These are phyloP conservation scores for Hymenochirus boettgeri DNA, from an alignment of 2,113 vertebrate species.

Conservation along the genomic window DNA sequence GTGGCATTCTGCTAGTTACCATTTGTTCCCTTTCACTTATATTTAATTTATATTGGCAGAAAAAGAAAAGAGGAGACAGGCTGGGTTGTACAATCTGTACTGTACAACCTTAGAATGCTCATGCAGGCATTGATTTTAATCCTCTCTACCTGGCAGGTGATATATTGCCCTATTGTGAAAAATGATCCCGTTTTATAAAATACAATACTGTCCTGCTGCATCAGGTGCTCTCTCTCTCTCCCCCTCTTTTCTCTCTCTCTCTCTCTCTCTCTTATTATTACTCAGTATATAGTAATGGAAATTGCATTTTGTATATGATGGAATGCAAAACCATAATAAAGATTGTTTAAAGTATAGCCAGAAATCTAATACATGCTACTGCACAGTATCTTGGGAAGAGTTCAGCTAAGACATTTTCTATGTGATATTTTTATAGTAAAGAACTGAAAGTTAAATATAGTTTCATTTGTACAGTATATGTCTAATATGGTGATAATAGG, in stretches of 20 bases:
- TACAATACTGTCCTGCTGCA: neutral
- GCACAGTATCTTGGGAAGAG: too few species aligned
- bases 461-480: too few species aligned
- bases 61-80: constrained; percentile 19
- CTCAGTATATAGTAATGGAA: too few species aligned
- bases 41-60: constrained; percentile 26
- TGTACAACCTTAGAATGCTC: constrained; percentile 12
- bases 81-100: constrained; percentile 18
- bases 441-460: too few species aligned
- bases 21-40: constrained; percentile 24
- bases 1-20: constrained; percentile 11
- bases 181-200: constrained; percentile 11
- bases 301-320: too few species aligned
- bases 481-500: too few species aligned
- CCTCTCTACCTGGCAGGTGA: constrained; percentile 24
- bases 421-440: too few species aligned
- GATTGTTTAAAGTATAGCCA: too few species aligned
- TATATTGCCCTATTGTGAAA: constrained; percentile 24
- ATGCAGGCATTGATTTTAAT: constrained; percentile 34
- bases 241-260: constrained; percentile 12
- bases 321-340: too few species aligned
- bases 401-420: too few species aligned
- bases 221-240: neutral
- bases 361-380: too few species aligned
- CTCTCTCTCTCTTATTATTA: too few species aligned